Evolutionary conservation across 2,797 vertebrate species (phyloP).

Genomic region (Hozukius guyotensis): DNA sequence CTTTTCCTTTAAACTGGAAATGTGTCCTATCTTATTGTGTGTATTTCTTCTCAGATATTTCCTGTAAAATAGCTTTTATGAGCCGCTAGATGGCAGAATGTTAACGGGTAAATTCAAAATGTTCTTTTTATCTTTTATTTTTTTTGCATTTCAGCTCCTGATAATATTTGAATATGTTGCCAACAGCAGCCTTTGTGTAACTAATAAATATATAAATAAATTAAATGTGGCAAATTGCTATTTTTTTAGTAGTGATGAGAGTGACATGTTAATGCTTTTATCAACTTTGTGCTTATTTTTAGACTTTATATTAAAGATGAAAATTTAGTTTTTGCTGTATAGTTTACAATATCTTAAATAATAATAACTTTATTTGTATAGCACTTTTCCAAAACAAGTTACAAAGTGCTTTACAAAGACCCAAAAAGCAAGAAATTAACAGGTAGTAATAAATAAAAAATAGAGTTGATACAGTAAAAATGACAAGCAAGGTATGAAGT

Average conservation of each 20-base stretch:
- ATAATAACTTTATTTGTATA: too few relatives aligned
- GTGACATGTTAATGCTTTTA: background rate
- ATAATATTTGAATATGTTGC: background rate
- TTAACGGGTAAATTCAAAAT: background rate
- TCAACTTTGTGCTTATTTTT: background rate
- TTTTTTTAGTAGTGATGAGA: background rate
- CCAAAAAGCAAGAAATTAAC: too few relatives aligned
- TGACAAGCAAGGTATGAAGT: too few relatives aligned
- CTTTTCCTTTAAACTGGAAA: background rate
- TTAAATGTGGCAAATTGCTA: background rate
- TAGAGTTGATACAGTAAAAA: too few relatives aligned
- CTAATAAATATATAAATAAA: background rate
- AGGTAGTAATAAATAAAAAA: too few relatives aligned
- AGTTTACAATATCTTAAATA: background rate
- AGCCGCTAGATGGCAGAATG: conserved; percentile 58
- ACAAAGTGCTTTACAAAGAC: too few relatives aligned
- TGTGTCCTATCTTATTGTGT: background rate
- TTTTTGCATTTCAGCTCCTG: background rate
- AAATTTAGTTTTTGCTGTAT: background rate
- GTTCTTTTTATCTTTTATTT: background rate
- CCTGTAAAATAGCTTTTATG: background rate
- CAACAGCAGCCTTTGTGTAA: background rate
- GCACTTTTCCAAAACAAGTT: too few relatives aligned
- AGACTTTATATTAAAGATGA: background rate
- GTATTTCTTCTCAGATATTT: background rate